Conservation (phyloP, 2,888 invertebrate genomes). For the Andricus quercusramuli region DNA sequence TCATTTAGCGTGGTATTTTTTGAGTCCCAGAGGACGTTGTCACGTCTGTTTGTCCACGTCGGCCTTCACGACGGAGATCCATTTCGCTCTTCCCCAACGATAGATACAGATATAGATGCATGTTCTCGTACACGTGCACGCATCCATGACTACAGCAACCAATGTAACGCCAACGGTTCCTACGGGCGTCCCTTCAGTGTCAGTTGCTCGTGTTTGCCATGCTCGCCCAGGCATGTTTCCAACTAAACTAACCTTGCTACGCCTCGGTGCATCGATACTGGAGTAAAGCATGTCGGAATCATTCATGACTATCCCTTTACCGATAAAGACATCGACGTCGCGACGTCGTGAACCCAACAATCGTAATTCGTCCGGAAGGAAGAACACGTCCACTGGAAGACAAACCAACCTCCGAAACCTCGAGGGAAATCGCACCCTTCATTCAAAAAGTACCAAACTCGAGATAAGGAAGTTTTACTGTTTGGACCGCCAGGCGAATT, state of each 20-base stretch:
- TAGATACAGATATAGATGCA: slow-evolving; percentile 51
- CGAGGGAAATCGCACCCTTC: not conserved
- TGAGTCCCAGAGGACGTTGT: slow-evolving; percentile 67
- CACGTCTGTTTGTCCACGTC: slow-evolving; percentile 77
- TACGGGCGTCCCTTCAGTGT: slow-evolving; percentile 71
- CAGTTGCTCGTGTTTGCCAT: slow-evolving; percentile 76
- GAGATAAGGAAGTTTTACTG: not conserved
- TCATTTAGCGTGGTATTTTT: slow-evolving; percentile 34
- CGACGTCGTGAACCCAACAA: not conserved
- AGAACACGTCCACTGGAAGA: not conserved
- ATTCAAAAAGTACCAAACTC: not conserved
- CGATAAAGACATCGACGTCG: slow-evolving; percentile 12
- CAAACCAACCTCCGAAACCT: not conserved
- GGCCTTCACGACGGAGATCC: slow-evolving; percentile 69
- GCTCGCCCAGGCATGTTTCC: slow-evolving; percentile 75
- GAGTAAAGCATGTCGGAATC: slow-evolving; percentile 49
- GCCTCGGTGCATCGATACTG: slow-evolving; percentile 71
- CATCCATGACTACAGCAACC: slow-evolving; percentile 59
- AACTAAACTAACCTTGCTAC: slow-evolving; percentile 76
- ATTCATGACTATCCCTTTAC: slow-evolving; percentile 43
- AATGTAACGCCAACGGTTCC: slow-evolving; percentile 52
- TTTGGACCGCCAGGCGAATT: not conserved
- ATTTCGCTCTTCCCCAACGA: slow-evolving; percentile 52
- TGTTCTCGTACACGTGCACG: slow-evolving; percentile 51
- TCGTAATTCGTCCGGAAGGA: not conserved